phyloP scores from a whole-genome alignment of 2,797 vertebrate genomes.

The Sebastes jordani region DNA sequence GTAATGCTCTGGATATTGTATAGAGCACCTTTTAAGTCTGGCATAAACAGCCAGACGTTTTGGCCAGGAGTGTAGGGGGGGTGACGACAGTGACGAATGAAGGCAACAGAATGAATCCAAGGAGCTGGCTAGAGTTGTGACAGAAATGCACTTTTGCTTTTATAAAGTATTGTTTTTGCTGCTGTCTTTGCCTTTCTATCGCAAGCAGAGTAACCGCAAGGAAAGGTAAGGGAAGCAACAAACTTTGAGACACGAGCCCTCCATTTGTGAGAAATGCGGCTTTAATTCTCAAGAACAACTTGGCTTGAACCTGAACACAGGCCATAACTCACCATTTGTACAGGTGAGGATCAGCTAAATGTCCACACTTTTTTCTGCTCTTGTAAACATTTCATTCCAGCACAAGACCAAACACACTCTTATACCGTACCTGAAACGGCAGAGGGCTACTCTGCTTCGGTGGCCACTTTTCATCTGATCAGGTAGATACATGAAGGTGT shows the following conservation, averaged over 20 bases:
- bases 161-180: neutral
- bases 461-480: constrained; percentile 50
- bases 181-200: neutral
- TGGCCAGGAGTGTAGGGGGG: no score
- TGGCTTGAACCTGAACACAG: neutral
- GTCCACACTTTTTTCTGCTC: neutral
- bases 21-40: no score
- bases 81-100: neutral
- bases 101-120: neutral
- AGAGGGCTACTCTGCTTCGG: constrained; percentile 34
- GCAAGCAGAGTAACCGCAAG: neutral
- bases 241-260: neutral
- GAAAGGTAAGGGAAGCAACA: neutral
- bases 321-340: neutral
- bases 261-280: neutral
- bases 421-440: neutral
- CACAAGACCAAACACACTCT: neutral
- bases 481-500: constrained; percentile 55
- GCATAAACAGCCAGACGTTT: no score
- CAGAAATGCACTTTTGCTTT: neutral
- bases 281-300: neutral
- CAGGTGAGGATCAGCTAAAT: neutral
- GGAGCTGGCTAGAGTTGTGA: neutral
- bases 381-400: constrained; percentile 16
- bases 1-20: no score